These are phyloP conservation scores for Lasaia peninsularis DNA, from an alignment of 1,140 invertebrate genomes.

Conservation along the genomic window DNA sequence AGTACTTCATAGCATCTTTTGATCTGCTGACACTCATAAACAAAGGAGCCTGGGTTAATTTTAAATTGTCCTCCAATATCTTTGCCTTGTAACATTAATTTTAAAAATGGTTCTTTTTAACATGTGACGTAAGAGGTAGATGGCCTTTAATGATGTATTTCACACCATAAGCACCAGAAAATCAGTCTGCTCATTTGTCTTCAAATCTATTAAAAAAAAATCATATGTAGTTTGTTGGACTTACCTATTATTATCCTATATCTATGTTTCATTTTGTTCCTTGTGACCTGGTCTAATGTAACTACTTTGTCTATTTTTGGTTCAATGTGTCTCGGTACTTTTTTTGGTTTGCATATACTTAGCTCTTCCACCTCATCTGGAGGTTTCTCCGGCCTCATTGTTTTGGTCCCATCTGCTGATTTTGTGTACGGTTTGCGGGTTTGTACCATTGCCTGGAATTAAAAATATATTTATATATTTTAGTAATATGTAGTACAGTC, in stretches of 20 bases:
- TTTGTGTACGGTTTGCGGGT: slow-evolving; percentile 53
- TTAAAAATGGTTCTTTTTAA: no score
- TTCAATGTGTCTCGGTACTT: slow-evolving; percentile 54
- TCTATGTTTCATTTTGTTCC: slow-evolving; percentile 67
- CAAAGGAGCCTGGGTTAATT: no score
- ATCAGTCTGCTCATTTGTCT: no score
- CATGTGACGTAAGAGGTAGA: no score
- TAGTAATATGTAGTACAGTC: not conserved
- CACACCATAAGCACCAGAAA: no score
- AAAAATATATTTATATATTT: not conserved
- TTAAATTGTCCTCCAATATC: no score
- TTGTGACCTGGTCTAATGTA: slow-evolving; percentile 52
- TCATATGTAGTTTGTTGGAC: not conserved
- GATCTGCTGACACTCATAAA: no score
- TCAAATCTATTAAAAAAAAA: no score
- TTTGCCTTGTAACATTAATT: no score
- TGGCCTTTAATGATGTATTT: no score
- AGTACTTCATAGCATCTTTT: no score
- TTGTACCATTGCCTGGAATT: slow-evolving; percentile 51
- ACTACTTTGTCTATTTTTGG: slow-evolving; percentile 54
- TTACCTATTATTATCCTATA: slow-evolving; percentile 71
- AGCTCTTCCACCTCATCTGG: slow-evolving; percentile 23
- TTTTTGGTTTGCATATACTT: slow-evolving; percentile 37
- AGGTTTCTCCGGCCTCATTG: slow-evolving; percentile 35
- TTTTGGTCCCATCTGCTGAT: slow-evolving; percentile 51